Conservation (phyloP, 2,888 invertebrate genomes). For the Drosophila cognata region DNA sequence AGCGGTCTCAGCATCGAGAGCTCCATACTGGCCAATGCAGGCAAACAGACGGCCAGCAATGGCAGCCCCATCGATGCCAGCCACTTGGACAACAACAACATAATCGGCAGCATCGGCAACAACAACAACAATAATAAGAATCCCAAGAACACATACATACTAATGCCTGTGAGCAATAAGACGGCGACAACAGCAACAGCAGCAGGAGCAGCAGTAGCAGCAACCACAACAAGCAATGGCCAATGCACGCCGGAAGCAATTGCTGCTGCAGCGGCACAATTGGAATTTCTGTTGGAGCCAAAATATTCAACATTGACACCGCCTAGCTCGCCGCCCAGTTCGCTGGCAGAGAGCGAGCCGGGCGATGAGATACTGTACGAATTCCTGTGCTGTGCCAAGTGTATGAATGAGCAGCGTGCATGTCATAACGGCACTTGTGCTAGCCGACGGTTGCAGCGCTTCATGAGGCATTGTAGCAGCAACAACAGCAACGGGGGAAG, state of each 20-base stretch:
- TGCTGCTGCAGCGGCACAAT: slow-evolving; percentile 58
- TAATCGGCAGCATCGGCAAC: background rate
- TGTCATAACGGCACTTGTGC: slow-evolving; percentile 51
- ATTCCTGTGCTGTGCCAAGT: slow-evolving; percentile 85
- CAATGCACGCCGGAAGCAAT: slow-evolving; percentile 51
- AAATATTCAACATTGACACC: slow-evolving; percentile 80
- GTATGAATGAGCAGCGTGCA: slow-evolving; percentile 82
- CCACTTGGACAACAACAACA: slow-evolving; percentile 13
- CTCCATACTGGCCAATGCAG: slow-evolving; percentile 80
- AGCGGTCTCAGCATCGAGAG: slow-evolving; percentile 85
- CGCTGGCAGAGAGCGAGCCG: slow-evolving; percentile 24
- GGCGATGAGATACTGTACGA: slow-evolving; percentile 83
- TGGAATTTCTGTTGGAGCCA: slow-evolving; percentile 78
- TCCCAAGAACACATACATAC: slow-evolving; percentile 81
- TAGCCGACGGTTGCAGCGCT: slow-evolving; percentile 69
- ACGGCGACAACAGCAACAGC: background rate
- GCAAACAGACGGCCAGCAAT: slow-evolving; percentile 22
- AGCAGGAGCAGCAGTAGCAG: slow-evolving; percentile 5
- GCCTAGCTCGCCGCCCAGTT: slow-evolving; percentile 38
- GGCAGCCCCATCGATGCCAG: slow-evolving; percentile 9
- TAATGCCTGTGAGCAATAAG: slow-evolving; percentile 80
- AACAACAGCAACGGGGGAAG: slow-evolving; percentile 14
- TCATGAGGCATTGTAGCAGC: slow-evolving; percentile 70
- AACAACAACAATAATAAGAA: slow-evolving; percentile 12
- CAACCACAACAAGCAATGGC: slow-evolving; percentile 11